Evolutionary conservation across 2,888 invertebrate species (phyloP), one percentile per base, ranked within the genome.

Genomic region (Eulithis prunata): DNA sequence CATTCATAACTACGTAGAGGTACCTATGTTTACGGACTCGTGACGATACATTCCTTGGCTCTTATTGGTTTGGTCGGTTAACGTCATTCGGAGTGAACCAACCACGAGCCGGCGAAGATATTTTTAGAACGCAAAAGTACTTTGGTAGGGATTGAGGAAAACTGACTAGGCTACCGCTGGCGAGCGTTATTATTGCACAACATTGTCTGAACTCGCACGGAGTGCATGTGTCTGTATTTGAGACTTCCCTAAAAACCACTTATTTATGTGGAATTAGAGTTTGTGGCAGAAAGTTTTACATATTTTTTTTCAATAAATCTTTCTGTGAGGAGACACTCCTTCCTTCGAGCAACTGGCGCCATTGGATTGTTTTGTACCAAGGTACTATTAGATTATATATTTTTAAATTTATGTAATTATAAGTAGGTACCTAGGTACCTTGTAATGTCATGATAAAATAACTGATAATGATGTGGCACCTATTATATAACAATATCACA

Each of bases 71-170:
- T 12, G 49, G 54, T 4, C 47, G 71, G 78, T 83, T 86, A 87
- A 89, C 92, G 93, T 91, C 91, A 93, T 87, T 54, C 65, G 66
- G 4, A 53, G 64, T 7, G 57, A 64, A 60, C 93, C 90, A 93
- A 93, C 90, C 69, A 76, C 71, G 59, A 56, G 46, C 49, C 57
- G 64, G 73, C 47, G 47, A 68, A 77, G 81, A 72, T 93, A 93
- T 93, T 93, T 93, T 90, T 93, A 92, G 93, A 91, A 87, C 82
- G 74, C 72, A 76, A 82, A 79, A 72, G 76, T 75, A 66, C 71
- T 75, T 75, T 80, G 78, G 88, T 77, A 87, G 92, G 93, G 89
- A 82, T 82, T 75, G 81, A 86, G 87, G 89, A 90, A 91, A 90
- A 90, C 80, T 74, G 82, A 83, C 80, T 71, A 74, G 71, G 77